phyloP scores from a whole-genome alignment of 2,888 invertebrate genomes.

The Lampropteryx suffumata region DNA sequence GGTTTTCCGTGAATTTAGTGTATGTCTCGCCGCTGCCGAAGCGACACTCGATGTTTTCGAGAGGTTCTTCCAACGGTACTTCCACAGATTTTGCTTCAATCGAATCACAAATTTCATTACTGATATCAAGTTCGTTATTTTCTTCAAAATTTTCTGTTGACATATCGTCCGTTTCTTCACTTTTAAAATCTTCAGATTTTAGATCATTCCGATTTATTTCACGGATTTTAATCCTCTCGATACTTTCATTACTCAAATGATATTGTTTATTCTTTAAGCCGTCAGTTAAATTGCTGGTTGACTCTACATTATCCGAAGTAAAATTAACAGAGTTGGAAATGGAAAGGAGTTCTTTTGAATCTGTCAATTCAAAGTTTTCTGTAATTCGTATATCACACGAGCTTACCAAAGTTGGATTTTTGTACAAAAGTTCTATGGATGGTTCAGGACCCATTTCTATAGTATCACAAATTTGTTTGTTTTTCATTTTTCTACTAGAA shows the following conservation, averaged over 20 bases:
- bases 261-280: slow-evolving; percentile 12
- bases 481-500: slow-evolving; percentile 36
- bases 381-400: slow-evolving; percentile 48
- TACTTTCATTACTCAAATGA: slow-evolving; percentile 11
- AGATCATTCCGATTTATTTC: slow-evolving; percentile 11
- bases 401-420: slow-evolving; percentile 63
- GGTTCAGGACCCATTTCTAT: slow-evolving; percentile 40
- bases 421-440: slow-evolving; percentile 62
- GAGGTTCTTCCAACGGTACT: slow-evolving; percentile 21
- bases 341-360: slow-evolving; percentile 42
- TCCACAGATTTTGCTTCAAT: slow-evolving; percentile 50
- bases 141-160: slow-evolving; percentile 59
- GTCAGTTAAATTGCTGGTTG: slow-evolving; percentile 21
- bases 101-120: slow-evolving; percentile 52
- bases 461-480: slow-evolving; percentile 18
- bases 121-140: slow-evolving; percentile 57
- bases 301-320: slow-evolving; percentile 35
- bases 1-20: slow-evolving; percentile 72
- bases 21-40: slow-evolving; percentile 75
- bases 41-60: slow-evolving; percentile 48
- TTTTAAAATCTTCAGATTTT: slow-evolving; percentile 24
- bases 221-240: slow-evolving; percentile 24
- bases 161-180: slow-evolving; percentile 43
- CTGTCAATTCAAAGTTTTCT: slow-evolving; percentile 37
- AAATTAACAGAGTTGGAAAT: slow-evolving; percentile 38